A percentile compares a stretch with the other conserved stretches of the same genome.
Evolutionary conservation across 2,888 invertebrate genomes (phyloP).

Genomic region (Belgica antarctica): DNA sequence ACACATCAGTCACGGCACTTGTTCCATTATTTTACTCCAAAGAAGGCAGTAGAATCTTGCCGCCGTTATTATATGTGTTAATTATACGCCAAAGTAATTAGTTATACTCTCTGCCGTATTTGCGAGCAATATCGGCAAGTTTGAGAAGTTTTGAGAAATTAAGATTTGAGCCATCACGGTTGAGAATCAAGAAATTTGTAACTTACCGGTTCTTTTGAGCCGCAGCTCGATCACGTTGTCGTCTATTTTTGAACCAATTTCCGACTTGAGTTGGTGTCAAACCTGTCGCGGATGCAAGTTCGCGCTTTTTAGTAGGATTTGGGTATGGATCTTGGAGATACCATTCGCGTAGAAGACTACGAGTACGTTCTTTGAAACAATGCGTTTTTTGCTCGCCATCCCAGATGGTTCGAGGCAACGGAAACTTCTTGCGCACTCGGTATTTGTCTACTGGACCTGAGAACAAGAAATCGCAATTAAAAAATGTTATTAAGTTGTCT

Average conservation of each 20-base stretch:
- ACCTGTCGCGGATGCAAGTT: constrained; percentile 85
- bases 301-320: constrained; percentile 89
- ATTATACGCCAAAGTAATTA: constrained; percentile 35
- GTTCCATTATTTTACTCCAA: background rate
- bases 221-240: constrained; percentile 84
- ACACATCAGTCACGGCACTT: background rate
- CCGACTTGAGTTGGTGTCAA: constrained; percentile 91
- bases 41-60: background rate
- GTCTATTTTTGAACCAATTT: constrained; percentile 89
- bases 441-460: constrained; percentile 86
- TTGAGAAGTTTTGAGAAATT: constrained; percentile 17
- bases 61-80: constrained; percentile 24
- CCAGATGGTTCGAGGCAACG: constrained; percentile 88
- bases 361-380: constrained; percentile 93
- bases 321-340: constrained; percentile 97
- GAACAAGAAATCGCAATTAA: background rate
- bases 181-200: background rate
- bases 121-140: background rate
- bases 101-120: constrained; percentile 9
- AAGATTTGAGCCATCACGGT: constrained; percentile 15
- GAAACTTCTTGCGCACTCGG: constrained; percentile 89
- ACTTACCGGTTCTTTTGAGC: constrained; percentile 94
- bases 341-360: constrained; percentile 94
- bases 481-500: background rate
- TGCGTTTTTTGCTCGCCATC: constrained; percentile 96